Evolutionary conservation across 2,888 invertebrate species (phyloP).

Genomic region (Autographa pulchrina): DNA sequence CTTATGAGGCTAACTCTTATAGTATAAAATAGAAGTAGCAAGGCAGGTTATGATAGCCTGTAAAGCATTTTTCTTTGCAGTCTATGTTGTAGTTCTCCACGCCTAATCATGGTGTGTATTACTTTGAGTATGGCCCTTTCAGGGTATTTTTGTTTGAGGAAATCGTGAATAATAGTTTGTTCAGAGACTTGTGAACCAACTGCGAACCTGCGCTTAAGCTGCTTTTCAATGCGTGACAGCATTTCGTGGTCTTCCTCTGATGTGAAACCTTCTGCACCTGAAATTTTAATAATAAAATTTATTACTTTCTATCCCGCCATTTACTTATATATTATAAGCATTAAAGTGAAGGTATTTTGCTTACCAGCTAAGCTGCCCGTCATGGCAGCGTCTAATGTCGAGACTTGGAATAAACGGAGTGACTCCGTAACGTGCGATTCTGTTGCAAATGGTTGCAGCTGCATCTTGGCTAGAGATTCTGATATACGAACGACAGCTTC

Average conservation of each 20-base stretch:
- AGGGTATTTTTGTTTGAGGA: slow-evolving; percentile 94
- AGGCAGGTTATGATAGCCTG: slow-evolving; percentile 92
- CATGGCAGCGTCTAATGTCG: slow-evolving; percentile 98
- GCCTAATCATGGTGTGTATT: slow-evolving; percentile 97
- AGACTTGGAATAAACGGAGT: slow-evolving; percentile 98
- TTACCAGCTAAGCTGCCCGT: slow-evolving; percentile 96
- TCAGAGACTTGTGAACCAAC: slow-evolving; percentile 99
- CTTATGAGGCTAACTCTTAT: too few species aligned
- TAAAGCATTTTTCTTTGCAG: slow-evolving; percentile 99
- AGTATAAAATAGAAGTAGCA: background rate
- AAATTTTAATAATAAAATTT: slow-evolving; percentile 13
- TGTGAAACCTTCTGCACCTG: slow-evolving; percentile 99
- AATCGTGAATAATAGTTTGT: slow-evolving; percentile 97
- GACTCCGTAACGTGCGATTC: slow-evolving; percentile 98
- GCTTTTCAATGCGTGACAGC: slow-evolving; percentile 96
- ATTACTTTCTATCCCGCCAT: background rate
- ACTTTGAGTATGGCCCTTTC: slow-evolving; percentile 97
- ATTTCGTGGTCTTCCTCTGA: slow-evolving; percentile 98
- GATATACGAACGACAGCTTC: slow-evolving; percentile 99
- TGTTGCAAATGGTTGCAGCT: slow-evolving; percentile 96
- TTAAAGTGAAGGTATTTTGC: too few species aligned
- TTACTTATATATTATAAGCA: too few species aligned
- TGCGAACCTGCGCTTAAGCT: slow-evolving; percentile 97
- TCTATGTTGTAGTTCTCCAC: slow-evolving; percentile 98
- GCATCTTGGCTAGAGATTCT: slow-evolving; percentile 99